A percentile compares a stretch with the other conserved stretches of the same genome.
These are phyloP conservation scores for Lichenostomus cassidix DNA, from an alignment of 2,113 vertebrate genomes.

Conservation along the genomic window DNA sequence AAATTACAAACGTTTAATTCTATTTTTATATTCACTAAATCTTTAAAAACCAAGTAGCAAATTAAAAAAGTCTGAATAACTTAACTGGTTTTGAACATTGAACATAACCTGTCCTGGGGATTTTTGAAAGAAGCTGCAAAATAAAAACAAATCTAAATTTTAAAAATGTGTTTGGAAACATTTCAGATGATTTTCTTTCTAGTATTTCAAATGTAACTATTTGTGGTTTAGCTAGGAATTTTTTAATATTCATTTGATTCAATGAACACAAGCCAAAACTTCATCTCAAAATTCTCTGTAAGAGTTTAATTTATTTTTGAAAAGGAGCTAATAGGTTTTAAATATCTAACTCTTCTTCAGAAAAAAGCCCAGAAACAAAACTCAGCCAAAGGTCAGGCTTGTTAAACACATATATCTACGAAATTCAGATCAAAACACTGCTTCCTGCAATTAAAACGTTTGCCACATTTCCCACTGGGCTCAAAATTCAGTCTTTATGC, in stretches of 20 bases:
- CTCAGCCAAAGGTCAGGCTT: slow-evolving; percentile 32
- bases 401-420: neutral
- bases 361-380: neutral
- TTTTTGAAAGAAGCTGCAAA: neutral
- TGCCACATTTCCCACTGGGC: neutral
- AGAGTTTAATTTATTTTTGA: slow-evolving; percentile 44
- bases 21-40: neutral
- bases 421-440: neutral
- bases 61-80: neutral
- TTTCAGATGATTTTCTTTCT: neutral
- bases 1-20: neutral
- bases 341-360: slow-evolving; percentile 4
- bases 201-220: neutral
- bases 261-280: slow-evolving; percentile 23
- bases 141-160: slow-evolving; percentile 6
- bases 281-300: slow-evolving; percentile 15
- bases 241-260: slow-evolving; percentile 53
- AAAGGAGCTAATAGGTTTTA: slow-evolving; percentile 32
- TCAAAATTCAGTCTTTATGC: neutral
- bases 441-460: slow-evolving; percentile 32
- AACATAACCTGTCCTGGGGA: neutral
- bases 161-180: slow-evolving; percentile 17
- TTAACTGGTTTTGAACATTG: neutral
- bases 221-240: slow-evolving; percentile 55
- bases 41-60: neutral